phyloP scores from a whole-genome alignment of 1,140 invertebrate genomes.

The Bradysia coprophila region DNA sequence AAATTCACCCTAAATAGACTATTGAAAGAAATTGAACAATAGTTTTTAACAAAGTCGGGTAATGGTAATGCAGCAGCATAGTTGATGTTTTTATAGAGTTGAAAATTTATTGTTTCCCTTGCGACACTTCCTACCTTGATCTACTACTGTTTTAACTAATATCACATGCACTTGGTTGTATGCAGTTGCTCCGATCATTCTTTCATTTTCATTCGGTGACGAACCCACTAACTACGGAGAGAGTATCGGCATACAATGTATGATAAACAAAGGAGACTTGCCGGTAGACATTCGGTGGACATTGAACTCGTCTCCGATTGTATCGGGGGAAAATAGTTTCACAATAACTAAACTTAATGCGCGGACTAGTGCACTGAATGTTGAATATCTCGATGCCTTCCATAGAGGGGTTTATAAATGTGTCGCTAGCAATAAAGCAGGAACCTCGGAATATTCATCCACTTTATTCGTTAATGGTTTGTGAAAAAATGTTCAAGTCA shows the following conservation, averaged over 20 bases:
- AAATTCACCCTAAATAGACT: too few relatives aligned
- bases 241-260: conserved; percentile 51
- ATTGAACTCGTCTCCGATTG: conserved; percentile 27
- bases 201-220: conserved; percentile 46
- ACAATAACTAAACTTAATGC: conserved; percentile 18
- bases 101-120: too few relatives aligned
- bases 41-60: too few relatives aligned
- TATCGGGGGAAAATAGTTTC: conserved; percentile 13
- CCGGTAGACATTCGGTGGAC: conserved; percentile 44
- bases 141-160: too few relatives aligned
- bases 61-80: too few relatives aligned
- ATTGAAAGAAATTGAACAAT: too few relatives aligned
- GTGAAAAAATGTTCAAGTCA: too few relatives aligned
- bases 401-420: conserved; percentile 41
- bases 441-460: conserved; percentile 24
- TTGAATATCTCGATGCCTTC: conserved; percentile 30
- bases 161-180: too few relatives aligned
- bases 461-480: conserved; percentile 37
- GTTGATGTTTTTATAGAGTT: too few relatives aligned
- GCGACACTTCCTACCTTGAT: too few relatives aligned
- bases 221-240: conserved; percentile 51
- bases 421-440: conserved; percentile 31
- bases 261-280: conserved; percentile 49
- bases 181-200: conserved; percentile 28
- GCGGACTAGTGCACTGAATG: conserved; percentile 34